Base-by-base conservation (phyloP, 2,797 vertebrate species). In the Craterocephalus amniculus region DNA sequence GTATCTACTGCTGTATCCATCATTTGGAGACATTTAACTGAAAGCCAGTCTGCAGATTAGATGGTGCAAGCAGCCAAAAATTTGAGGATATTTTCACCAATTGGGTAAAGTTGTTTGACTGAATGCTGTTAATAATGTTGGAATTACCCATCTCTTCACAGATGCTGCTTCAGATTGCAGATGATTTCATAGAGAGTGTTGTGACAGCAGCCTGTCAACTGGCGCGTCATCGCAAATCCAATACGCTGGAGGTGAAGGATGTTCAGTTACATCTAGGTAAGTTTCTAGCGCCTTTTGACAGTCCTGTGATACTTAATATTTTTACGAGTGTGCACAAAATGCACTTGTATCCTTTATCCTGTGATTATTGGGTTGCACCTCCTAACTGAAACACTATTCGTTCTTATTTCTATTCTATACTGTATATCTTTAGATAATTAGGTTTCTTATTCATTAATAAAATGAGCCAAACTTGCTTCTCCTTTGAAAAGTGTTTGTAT, bases 151-250 rank as follows among this genome's bases (percentile, higher is more conserved):
- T 74, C 18, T 87, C 70, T 71, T 74, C 29, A 59, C 91, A 99
- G 98, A 98, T 99, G 97, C 94, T 99, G 86, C 88, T 99, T 75
- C 98, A 99, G 87, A 99, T 99, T 0, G 97, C 98, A 0, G 97
- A 99, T 64, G 98, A 99, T 81, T 99, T 99, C 87, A 99, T 99
- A 1, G 98, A 99, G 91, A 99, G 97, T 0, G 98, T 99, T 38
- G 98, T 99, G 87, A 98, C 97, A 0, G 97, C 98, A 0, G 98
- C 98, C 36, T 99, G 98, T 89, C 98, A 99, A 82, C 94, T 99
- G 0, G 97, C 98, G 0, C 95, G 98, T 63, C 98, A 99, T 86
- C 96, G 98, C 80, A 99, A 98, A 81, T 99, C 98, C 27, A 99
- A 96, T 92, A 99, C 97, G 54, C 92, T 99, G 88, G 98, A 99